Conservation (phyloP, 2,797 vertebrate genomes). For the Salmo trutta region DNA sequence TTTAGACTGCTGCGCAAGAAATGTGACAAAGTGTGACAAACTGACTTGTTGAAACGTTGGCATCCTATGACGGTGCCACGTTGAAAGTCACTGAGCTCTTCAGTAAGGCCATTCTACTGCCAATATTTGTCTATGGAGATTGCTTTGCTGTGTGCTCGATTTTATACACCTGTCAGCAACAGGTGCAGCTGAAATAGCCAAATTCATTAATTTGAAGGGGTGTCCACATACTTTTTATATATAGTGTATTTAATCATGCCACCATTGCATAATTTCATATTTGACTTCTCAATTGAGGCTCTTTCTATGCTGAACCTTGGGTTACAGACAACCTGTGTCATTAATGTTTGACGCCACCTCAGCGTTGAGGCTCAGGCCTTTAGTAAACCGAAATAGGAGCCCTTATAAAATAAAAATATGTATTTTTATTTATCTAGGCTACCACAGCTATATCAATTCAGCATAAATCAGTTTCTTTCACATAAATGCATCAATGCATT, state of each 20-base stretch:
- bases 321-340: conserved; percentile 40
- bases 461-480: not conserved
- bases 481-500: not conserved
- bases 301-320: conserved; percentile 34
- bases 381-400: not conserved
- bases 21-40: too few species aligned
- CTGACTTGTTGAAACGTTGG: too few species aligned
- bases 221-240: too few species aligned
- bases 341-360: conserved; percentile 1
- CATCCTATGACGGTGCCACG: too few species aligned
- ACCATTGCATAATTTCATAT: conserved; percentile 56
- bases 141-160: too few species aligned
- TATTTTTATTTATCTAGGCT: not conserved
- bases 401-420: not conserved
- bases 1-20: too few species aligned
- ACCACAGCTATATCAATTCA: not conserved
- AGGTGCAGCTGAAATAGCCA: too few species aligned
- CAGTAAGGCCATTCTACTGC: too few species aligned
- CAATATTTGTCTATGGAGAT: too few species aligned
- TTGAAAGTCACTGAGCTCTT: too few species aligned
- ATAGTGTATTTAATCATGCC: conserved; percentile 57
- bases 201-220: too few species aligned
- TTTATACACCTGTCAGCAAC: too few species aligned
- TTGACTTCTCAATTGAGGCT: conserved; percentile 39
- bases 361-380: not conserved